Evolutionary conservation across 2,113 vertebrate species (phyloP).

Genomic region (Tamias sibiricus): DNA sequence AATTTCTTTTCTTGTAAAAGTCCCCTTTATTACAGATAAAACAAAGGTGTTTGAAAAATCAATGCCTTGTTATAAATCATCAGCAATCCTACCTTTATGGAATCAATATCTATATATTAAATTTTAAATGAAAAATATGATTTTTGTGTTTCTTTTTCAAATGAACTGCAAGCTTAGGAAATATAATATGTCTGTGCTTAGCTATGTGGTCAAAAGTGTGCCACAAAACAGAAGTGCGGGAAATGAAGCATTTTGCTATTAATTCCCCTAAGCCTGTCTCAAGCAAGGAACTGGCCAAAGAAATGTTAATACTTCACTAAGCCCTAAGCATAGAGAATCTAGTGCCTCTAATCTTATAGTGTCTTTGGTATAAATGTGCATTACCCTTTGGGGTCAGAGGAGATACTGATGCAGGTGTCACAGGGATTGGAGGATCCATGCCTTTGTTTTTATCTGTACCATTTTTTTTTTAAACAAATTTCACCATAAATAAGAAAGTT

Average conservation of each 20-base stretch:
- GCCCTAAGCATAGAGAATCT: neutral
- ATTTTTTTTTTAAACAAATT: neutral
- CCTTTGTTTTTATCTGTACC: constrained; percentile 48
- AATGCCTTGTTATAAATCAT: neutral
- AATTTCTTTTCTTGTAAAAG: neutral
- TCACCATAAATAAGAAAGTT: neutral
- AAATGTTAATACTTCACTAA: constrained; percentile 65
- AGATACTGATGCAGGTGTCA: constrained; percentile 10
- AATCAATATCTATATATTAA: neutral
- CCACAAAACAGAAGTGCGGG: neutral
- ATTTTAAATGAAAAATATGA: constrained; percentile 17
- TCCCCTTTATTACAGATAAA: neutral
- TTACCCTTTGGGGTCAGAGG: constrained; percentile 63
- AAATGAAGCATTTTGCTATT: constrained; percentile 34
- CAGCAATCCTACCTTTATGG: neutral
- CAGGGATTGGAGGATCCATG: neutral
- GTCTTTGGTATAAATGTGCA: constrained; percentile 17
- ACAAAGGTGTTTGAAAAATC: constrained; percentile 15
- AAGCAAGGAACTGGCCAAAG: neutral
- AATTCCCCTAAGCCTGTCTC: constrained; percentile 20
- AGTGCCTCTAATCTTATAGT: constrained; percentile 32
- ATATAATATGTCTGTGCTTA: neutral
- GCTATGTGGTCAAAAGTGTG: neutral
- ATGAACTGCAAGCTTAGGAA: constrained; percentile 30
- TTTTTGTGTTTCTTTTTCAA: constrained; percentile 49